Base-by-base conservation (phyloP, 2,113 vertebrate species). In the Antidorcas marsupialis region DNA sequence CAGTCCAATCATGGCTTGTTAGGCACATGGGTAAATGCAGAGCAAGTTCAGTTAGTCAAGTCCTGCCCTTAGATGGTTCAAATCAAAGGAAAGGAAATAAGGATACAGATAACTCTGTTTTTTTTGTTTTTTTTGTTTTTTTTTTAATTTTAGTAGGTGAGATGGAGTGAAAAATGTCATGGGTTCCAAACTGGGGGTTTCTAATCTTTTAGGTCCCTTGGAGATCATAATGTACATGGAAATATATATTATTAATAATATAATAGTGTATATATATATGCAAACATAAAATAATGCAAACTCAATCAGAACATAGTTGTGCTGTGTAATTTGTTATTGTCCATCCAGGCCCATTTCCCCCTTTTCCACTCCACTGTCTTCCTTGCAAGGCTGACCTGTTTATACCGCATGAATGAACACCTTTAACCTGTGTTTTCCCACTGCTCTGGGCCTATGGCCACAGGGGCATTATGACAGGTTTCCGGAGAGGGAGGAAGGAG, bases 41-140 rank as follows among this genome's bases (percentile, higher is more conserved):
- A 92, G 39, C 53, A 57, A 55, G 30, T 91, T 87, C 28, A 86
- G 50, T 81, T 96, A 83, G 76, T 81, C 36, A 85, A 50, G n/a
- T 71, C 59, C 43, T 96, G 91, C 55, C 67, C n/a, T 94, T 87
- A 89, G 27, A 81, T 30, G 82, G 21, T 81, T 92, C 91, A 93
- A 86, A 55, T 59, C 52, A 57, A 76, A 96, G 25, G 25, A 90
- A 79, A 59, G 57, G 52, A 89, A 95, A 67, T 81, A 83, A 60
- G 79, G 21, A 17, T 67, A 39, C 30, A 39, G 7, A n/a, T 84
- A 43, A 30, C 53, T 81, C 9, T 47, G 7, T 21, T 30, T 67
- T 43, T 50, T n/a, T 39, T 43, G n/a, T 43, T 93, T 55, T 2
- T 47, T 50, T 3, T 7, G 8, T 7, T 45, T 45, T 7, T n/a